phyloP scores from a whole-genome alignment of 2,113 vertebrate genomes.

The Calonectris borealis region DNA sequence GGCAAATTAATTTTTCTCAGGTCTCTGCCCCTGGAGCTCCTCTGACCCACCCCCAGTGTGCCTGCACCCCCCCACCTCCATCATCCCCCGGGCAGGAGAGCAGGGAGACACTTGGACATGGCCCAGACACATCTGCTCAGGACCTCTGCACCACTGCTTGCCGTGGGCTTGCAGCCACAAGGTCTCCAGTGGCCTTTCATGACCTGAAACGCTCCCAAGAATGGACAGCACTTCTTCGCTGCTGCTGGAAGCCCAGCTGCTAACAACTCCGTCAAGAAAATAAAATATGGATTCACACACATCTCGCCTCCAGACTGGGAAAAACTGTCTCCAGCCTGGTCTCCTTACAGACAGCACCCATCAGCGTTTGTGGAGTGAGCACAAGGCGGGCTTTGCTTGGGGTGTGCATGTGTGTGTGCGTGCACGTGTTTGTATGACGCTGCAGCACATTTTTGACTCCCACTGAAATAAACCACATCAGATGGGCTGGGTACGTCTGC shows the following conservation, averaged over 20 bases:
- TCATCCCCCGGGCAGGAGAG: rapidly evolving
- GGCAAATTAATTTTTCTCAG: not conserved
- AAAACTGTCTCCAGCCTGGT: not conserved
- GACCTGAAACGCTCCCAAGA: not conserved
- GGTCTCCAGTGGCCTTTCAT: not conserved
- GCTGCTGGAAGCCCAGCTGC: not conserved
- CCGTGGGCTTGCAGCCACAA: not conserved
- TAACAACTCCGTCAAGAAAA: not conserved
- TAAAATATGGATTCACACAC: not conserved
- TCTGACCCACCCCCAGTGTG: not conserved
- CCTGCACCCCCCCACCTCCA: not conserved
- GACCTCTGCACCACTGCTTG: not conserved
- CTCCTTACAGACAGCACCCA: not conserved
- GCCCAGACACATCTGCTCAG: not conserved
- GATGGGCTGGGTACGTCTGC: not conserved
- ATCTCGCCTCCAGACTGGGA: not conserved
- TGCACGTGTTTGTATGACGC: not conserved
- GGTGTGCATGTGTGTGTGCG: rapidly evolving
- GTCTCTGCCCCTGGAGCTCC: not conserved
- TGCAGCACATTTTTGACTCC: not conserved
- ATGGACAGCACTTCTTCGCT: not conserved
- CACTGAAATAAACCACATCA: too few relatives aligned
- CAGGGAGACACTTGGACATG: not conserved
- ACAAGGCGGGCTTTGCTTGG: not conserved
- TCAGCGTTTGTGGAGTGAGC: not conserved